phyloP scores from a whole-genome alignment of 2,797 vertebrate genomes.

The Oryzias dopingdopingensis region DNA sequence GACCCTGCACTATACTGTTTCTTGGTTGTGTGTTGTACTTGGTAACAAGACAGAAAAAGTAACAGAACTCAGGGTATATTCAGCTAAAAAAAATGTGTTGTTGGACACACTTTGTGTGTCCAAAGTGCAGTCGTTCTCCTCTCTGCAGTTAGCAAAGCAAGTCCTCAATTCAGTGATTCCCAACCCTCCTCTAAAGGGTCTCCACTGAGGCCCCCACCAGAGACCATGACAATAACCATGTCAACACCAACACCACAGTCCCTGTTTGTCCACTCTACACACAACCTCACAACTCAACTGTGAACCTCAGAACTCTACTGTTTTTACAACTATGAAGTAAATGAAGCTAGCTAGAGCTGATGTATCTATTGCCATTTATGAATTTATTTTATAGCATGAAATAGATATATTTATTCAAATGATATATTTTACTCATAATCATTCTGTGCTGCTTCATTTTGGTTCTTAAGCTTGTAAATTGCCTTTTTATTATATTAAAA shows the following conservation, averaged over 20 bases:
- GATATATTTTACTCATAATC: slow-evolving; percentile 99
- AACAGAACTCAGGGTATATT: slow-evolving; percentile 81
- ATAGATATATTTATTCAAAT: slow-evolving; percentile 99
- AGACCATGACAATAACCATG: slow-evolving; percentile 60
- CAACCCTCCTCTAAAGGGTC: slow-evolving; percentile 78
- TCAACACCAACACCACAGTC: slow-evolving; percentile 50
- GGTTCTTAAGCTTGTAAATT: slow-evolving; percentile 98
- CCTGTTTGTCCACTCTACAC: slow-evolving; percentile 78
- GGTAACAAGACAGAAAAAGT: slow-evolving; percentile 59
- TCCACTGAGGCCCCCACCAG: slow-evolving; percentile 61
- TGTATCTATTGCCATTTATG: slow-evolving; percentile 97
- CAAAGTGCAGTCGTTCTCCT: slow-evolving; percentile 76
- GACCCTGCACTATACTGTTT: slow-evolving; percentile 63
- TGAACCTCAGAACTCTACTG: slow-evolving; percentile 99
- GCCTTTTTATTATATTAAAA: slow-evolving; percentile 98
- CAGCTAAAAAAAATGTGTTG: slow-evolving; percentile 70
- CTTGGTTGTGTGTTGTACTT: slow-evolving; percentile 62
- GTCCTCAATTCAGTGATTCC: slow-evolving; percentile 75
- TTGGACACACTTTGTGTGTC: slow-evolving; percentile 65
- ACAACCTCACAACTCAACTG: slow-evolving; percentile 90
- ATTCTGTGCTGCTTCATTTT: slow-evolving; percentile 90
- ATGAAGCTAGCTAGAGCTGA: slow-evolving; percentile 98
- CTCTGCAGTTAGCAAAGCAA: slow-evolving; percentile 78
- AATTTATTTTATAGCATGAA: slow-evolving; percentile 99
- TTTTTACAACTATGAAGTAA: slow-evolving; percentile 97